A percentile compares a stretch with the other conserved stretches of the same genome.
These are phyloP conservation scores for Peromyscus eremicus DNA, from an alignment of 2,797 vertebrate species.

Conservation along the genomic window DNA sequence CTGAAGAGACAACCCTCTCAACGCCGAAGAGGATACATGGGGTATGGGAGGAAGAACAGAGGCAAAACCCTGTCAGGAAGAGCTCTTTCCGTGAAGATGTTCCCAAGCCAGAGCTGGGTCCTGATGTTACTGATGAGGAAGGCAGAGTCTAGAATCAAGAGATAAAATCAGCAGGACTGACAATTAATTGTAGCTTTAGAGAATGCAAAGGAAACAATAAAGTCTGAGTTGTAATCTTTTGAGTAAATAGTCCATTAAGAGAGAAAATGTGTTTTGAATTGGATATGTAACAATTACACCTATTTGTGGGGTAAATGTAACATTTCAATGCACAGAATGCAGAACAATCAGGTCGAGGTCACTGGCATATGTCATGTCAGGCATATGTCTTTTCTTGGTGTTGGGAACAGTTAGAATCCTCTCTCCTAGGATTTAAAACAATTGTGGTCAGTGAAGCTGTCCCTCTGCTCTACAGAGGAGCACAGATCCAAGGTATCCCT, in stretches of 20 bases:
- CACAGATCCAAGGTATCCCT: too few species aligned
- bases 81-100: not conserved
- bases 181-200: not conserved
- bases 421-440: not conserved
- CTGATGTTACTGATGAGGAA: not conserved
- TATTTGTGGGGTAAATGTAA: not conserved
- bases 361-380: not conserved
- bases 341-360: not conserved
- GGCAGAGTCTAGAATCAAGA: not conserved
- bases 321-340: too few species aligned
- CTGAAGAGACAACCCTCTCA: not conserved
- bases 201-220: not conserved
- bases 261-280: not conserved
- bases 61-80: not conserved
- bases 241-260: not conserved
- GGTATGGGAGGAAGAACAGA: not conserved
- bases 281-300: not conserved
- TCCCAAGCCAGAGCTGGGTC: not conserved
- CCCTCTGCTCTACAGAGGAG: not conserved
- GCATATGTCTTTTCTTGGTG: not conserved
- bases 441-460: not conserved
- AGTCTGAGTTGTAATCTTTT: slow-evolving; percentile 11
- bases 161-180: not conserved
- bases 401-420: not conserved
- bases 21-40: not conserved